These are phyloP conservation scores for Parelbella ahira DNA, from an alignment of 2,888 invertebrate genomes.

Conservation along the genomic window DNA sequence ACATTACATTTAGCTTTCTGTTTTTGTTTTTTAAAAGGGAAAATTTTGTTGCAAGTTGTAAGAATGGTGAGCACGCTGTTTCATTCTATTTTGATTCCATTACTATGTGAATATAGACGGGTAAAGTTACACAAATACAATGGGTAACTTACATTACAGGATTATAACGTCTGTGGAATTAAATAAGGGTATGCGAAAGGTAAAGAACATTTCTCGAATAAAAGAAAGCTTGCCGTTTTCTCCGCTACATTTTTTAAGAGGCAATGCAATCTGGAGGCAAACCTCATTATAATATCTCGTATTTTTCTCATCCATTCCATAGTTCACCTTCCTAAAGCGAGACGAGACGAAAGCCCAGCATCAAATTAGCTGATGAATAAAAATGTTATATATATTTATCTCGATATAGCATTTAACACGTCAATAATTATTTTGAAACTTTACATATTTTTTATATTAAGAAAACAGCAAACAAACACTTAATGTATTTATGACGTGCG, in stretches of 20 bases:
- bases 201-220: constrained; percentile 43
- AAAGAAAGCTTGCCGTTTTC: constrained; percentile 26
- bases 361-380: too few relatives aligned
- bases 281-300: constrained; percentile 19
- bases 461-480: too few relatives aligned
- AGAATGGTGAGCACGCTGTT: constrained; percentile 33
- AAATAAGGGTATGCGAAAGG: constrained; percentile 51
- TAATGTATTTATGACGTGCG: too few relatives aligned
- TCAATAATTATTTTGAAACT: too few relatives aligned
- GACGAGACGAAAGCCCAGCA: too few relatives aligned
- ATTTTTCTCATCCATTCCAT: constrained; percentile 17
- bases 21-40: constrained; percentile 38
- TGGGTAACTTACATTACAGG: too few relatives aligned
- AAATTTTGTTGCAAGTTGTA: constrained; percentile 34
- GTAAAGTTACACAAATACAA: constrained; percentile 56
- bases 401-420: too few relatives aligned
- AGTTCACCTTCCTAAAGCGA: constrained; percentile 14
- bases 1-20: constrained; percentile 48
- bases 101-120: constrained; percentile 53
- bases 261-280: constrained; percentile 18
- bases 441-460: too few relatives aligned
- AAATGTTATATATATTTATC: too few relatives aligned
- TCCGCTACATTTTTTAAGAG: constrained; percentile 26
- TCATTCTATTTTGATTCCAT: constrained; percentile 49
- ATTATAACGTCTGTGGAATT: constrained; percentile 50